A percentile compares a stretch with the other conserved stretches of the same genome.
Evolutionary conservation across 2,113 vertebrate genomes (phyloP).

Genomic region (Datnioides undecimradiatus): DNA sequence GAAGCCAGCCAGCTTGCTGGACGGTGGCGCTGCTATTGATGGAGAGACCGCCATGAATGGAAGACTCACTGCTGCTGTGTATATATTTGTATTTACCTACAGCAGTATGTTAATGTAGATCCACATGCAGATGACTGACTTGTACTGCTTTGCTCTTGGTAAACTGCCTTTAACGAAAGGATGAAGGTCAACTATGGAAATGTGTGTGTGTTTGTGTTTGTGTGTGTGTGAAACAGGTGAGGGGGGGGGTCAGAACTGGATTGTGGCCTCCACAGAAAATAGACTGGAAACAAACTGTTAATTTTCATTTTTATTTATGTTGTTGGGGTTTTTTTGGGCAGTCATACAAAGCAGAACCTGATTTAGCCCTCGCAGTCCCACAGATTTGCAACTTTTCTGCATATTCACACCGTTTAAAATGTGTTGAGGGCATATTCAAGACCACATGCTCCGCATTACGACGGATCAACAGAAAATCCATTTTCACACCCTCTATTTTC

Average conservation of each 20-base stretch:
- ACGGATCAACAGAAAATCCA: background rate
- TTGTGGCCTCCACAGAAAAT: constrained; percentile 6
- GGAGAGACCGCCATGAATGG: constrained; percentile 13
- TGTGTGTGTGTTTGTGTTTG: background rate
- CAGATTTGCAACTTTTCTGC: background rate
- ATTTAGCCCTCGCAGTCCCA: background rate
- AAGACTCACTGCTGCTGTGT: constrained; percentile 37
- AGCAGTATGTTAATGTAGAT: constrained; percentile 57
- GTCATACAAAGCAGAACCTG: background rate
- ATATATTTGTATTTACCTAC: constrained; percentile 55
- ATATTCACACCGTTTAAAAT: background rate
- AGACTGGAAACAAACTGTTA: constrained; percentile 25
- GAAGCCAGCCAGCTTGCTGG: constrained; percentile 52
- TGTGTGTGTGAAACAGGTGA: background rate
- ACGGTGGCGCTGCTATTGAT: constrained; percentile 54
- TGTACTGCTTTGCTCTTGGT: constrained; percentile 40
- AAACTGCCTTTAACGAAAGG: constrained; percentile 20
- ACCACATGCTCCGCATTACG: background rate
- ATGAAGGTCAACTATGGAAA: constrained; percentile 10
- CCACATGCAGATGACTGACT: constrained; percentile 42
- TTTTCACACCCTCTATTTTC: background rate
- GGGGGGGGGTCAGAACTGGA: constrained; percentile 29
- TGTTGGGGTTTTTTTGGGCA: no score
- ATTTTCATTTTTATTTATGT: background rate
- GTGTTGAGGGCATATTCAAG: background rate